Evolutionary conservation across 2,113 vertebrate genomes (phyloP), one percentile per base, ranked within the genome.

Genomic region (Hippotragus niger): DNA sequence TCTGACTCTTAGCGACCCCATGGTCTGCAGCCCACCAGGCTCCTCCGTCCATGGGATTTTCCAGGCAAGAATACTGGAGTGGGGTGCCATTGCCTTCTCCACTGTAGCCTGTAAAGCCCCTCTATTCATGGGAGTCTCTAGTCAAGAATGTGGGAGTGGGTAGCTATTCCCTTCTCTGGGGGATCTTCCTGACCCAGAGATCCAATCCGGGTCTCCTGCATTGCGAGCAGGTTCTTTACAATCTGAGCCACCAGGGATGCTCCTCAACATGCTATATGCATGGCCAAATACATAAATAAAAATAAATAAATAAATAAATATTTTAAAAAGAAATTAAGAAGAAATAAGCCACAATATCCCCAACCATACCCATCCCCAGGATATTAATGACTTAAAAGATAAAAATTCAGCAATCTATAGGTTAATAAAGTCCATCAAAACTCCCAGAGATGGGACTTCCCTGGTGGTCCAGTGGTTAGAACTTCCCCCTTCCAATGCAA

Each of bases 361-460:
- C 17, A 33, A 12, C 33, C 23, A 10, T 2, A 25, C 10, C 0
- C 15, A 4, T 0, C 21, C 5, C 2, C 21, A 21, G 40, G 36
- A 52, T 83, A 58, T 95, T 98, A 71, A 95, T 60, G 13, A 7
- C n/a, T 88, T 57, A 8, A 21, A 81, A 90, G 62, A 45, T 43
- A 23, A 84, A 33, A 88, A 53, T 43, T 62, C 17, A 58, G 36
- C 17, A 1, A 12, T 53, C 1, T 2, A 4, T 17, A 40, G 2
- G 62, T 85, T 74, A 31, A 60, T 74, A 52, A 47, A 74, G 25
- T 27, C 27, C 31, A 40, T 33, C 36, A 9, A 55, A 74, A 93
- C 50, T 53, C 12, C 15, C 12, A 87, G n/a, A 89, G 6, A 16
- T 62, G 23, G 23, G 71, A 43, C 12, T 40, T 74, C 67, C 67